These are phyloP conservation scores for Lepus europaeus DNA, from an alignment of 2,113 vertebrate genomes.

Conservation along the genomic window DNA sequence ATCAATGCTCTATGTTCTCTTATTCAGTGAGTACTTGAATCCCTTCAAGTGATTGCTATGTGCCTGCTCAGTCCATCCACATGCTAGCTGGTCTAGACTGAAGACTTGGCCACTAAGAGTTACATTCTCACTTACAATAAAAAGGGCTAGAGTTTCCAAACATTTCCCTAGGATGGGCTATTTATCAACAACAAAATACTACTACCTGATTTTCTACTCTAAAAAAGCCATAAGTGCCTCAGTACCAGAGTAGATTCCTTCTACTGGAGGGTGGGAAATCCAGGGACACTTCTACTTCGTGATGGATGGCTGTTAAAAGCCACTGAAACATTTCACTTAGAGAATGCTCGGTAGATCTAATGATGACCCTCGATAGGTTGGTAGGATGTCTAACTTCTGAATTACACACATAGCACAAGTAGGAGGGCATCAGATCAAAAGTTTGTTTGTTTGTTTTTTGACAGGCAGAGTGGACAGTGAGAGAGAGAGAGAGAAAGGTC, in stretches of 20 bases:
- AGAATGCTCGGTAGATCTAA: conserved; percentile 48
- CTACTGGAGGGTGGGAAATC: neutral
- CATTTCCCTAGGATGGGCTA: neutral
- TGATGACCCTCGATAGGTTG: neutral
- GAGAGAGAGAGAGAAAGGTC: too few species aligned
- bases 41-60: neutral
- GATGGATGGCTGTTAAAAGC: neutral
- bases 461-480: too few species aligned
- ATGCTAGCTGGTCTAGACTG: neutral
- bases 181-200: conserved; percentile 38
- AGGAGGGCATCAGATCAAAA: neutral
- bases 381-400: conserved; percentile 26
- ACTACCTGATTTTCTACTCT: neutral
- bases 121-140: neutral
- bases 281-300: neutral
- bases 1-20: neutral
- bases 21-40: neutral
- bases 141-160: conserved; percentile 51
- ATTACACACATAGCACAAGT: neutral
- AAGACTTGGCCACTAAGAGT: neutral
- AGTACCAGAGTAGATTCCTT: neutral
- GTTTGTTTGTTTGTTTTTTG: neutral
- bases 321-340: neutral
- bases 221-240: neutral
- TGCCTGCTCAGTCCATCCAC: neutral